A percentile compares a stretch with the other conserved stretches of the same genome.
These are phyloP conservation scores for Drosophila longiperda DNA, from an alignment of 2,888 invertebrate species.

Conservation along the genomic window DNA sequence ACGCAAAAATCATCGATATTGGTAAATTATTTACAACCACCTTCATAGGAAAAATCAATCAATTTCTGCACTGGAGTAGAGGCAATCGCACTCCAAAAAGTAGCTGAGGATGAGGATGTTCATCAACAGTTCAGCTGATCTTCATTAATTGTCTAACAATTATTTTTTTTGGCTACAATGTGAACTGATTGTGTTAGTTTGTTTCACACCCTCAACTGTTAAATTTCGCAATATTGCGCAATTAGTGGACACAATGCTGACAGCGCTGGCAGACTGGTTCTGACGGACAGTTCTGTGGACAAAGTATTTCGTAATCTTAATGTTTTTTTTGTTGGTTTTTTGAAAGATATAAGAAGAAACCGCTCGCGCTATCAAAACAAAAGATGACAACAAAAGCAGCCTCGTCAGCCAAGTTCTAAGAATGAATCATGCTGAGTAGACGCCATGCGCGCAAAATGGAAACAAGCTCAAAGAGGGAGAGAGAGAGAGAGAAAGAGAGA, in stretches of 20 bases:
- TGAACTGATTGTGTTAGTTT: constrained; percentile 18
- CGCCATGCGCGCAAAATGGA: constrained; percentile 52
- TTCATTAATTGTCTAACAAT: constrained; percentile 30
- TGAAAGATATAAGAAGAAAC: constrained; percentile 26
- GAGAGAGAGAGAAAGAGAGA: constrained; percentile 3
- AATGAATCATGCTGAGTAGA: constrained; percentile 72
- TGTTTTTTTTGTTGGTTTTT: not conserved
- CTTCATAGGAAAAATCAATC: too few relatives aligned
- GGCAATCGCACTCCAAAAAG: constrained; percentile 1
- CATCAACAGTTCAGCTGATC: constrained; percentile 21
- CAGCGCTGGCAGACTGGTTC: not conserved
- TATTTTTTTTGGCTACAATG: constrained; percentile 5
- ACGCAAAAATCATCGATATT: not conserved
- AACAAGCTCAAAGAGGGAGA: constrained; percentile 14
- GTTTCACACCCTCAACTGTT: constrained; percentile 56
- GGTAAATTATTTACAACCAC: not conserved
- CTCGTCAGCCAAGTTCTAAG: constrained; percentile 68
- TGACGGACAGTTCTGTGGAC: constrained; percentile 14
- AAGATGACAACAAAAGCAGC: constrained; percentile 74
- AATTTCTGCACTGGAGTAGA: not conserved
- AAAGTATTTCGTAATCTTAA: constrained; percentile 49
- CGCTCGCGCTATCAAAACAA: constrained; percentile 58
- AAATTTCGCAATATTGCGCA: constrained; percentile 54
- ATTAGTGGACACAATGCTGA: constrained; percentile 60
- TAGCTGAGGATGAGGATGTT: constrained; percentile 39